A percentile compares a stretch with the other conserved stretches of the same genome.
These are phyloP conservation scores for Tanytarsus gracilentus DNA, from an alignment of 2,888 invertebrate genomes.

Conservation along the genomic window DNA sequence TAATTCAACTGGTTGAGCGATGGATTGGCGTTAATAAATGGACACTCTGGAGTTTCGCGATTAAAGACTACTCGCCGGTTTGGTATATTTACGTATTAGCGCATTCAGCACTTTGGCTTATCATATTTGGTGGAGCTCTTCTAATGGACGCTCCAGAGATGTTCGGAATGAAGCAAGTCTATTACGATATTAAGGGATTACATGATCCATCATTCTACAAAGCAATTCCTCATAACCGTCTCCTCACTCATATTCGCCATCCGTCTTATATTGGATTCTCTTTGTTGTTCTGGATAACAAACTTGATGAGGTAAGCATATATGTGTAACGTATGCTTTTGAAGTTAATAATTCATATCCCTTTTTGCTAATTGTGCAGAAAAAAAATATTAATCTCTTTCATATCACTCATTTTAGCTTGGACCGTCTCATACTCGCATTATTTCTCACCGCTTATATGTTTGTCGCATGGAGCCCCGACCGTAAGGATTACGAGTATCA, in stretches of 20 bases:
- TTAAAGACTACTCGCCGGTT: constrained; percentile 38
- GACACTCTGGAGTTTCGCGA: constrained; percentile 48
- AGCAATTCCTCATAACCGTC: constrained; percentile 46
- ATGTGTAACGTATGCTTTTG: no score
- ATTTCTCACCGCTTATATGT: constrained; percentile 51
- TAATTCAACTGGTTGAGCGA: constrained; percentile 45
- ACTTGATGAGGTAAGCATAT: constrained; percentile 48
- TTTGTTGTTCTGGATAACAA: constrained; percentile 50
- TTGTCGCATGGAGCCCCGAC: constrained; percentile 52
- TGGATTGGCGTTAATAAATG: constrained; percentile 47
- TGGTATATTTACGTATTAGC: constrained; percentile 46
- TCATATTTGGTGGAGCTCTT: constrained; percentile 52
- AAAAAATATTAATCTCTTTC: constrained; percentile 1
- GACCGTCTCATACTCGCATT: constrained; percentile 49
- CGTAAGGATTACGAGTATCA: constrained; percentile 50
- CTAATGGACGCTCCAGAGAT: constrained; percentile 55
- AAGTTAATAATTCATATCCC: no score
- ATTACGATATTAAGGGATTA: constrained; percentile 47
- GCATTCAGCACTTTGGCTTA: constrained; percentile 48
- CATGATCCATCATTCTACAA: constrained; percentile 48
- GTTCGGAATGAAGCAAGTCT: constrained; percentile 53
- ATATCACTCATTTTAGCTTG: constrained; percentile 39
- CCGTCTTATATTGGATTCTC: constrained; percentile 53
- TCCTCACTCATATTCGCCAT: constrained; percentile 52
- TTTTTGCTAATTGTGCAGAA: neutral